Conservation (phyloP, 2,888 invertebrate species). For the Odontothrips loti region DNA sequence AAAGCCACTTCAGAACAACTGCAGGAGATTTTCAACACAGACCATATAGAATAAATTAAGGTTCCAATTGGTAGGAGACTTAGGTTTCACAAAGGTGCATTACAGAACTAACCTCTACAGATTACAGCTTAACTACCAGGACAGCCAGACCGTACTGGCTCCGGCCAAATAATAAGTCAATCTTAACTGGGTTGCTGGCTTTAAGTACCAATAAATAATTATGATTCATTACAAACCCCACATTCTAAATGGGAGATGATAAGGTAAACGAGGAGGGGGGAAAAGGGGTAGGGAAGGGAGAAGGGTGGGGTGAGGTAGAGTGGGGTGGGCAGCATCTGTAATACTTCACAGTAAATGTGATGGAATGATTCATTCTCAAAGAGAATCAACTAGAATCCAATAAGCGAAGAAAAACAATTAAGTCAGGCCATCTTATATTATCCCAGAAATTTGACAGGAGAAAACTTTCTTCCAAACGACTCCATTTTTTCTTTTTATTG, state of each 20-base stretch:
- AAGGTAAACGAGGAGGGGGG: conserved; percentile 21
- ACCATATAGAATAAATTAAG: not conserved
- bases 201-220: conserved; percentile 27
- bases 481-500: not conserved
- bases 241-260: conserved; percentile 25
- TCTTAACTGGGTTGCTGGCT: conserved; percentile 26
- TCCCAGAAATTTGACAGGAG: conserved; percentile 13
- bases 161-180: conserved; percentile 23
- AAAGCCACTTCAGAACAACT: too few relatives aligned
- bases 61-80: conserved; percentile 24
- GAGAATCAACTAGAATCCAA: conserved; percentile 26
- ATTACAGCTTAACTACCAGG: conserved; percentile 25
- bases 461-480: not conserved
- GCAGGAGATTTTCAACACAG: not conserved
- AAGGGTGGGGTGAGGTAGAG: conserved; percentile 14
- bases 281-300: conserved; percentile 17
- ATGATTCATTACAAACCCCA: conserved; percentile 26
- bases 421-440: conserved; percentile 20
- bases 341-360: conserved; percentile 26
- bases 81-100: conserved; percentile 25
- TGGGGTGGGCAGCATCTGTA: conserved; percentile 25
- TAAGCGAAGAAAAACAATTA: conserved; percentile 4
- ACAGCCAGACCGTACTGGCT: not conserved
- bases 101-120: conserved; percentile 26
- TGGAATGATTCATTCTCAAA: conserved; percentile 24